phyloP scores from a whole-genome alignment of 2,888 invertebrate species.

The Hybos culiciformis region DNA sequence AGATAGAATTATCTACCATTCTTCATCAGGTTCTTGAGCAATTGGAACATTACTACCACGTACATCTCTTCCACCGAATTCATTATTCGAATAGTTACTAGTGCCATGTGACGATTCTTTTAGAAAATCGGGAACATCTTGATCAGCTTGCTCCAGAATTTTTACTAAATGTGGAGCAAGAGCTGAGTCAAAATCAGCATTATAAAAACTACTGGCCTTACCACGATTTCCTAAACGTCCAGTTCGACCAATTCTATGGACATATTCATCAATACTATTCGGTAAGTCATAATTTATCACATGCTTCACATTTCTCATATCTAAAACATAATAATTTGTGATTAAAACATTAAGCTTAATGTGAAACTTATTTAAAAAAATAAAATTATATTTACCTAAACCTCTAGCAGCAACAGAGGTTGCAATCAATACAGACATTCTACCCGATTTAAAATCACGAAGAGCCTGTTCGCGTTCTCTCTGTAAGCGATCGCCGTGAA shows the following conservation, averaged over 20 bases:
- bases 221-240: constrained; percentile 87
- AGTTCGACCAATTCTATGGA: constrained; percentile 89
- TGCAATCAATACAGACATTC: constrained; percentile 72
- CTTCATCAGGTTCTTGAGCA: constrained; percentile 12
- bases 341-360: too few species aligned
- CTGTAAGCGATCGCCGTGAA: constrained; percentile 95
- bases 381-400: constrained; percentile 40
- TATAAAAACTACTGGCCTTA: constrained; percentile 74
- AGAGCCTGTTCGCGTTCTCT: constrained; percentile 92
- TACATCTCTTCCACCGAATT: constrained; percentile 61
- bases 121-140: constrained; percentile 67
- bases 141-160: constrained; percentile 64
- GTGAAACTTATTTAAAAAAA: background rate
- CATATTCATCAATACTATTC: constrained; percentile 80
- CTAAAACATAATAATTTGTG: constrained; percentile 32
- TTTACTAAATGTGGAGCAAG: constrained; percentile 52
- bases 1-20: constrained; percentile 8
- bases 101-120: constrained; percentile 38
- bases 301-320: constrained; percentile 74
- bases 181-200: constrained; percentile 44
- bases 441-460: constrained; percentile 68
- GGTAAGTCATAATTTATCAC: constrained; percentile 91
- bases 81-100: constrained; percentile 36
- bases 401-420: constrained; percentile 93
- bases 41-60: constrained; percentile 17